A percentile compares a stretch with the other conserved stretches of the same genome.
phyloP scores from a whole-genome alignment of 2,888 invertebrate species.

The Drosophila mimetica region DNA sequence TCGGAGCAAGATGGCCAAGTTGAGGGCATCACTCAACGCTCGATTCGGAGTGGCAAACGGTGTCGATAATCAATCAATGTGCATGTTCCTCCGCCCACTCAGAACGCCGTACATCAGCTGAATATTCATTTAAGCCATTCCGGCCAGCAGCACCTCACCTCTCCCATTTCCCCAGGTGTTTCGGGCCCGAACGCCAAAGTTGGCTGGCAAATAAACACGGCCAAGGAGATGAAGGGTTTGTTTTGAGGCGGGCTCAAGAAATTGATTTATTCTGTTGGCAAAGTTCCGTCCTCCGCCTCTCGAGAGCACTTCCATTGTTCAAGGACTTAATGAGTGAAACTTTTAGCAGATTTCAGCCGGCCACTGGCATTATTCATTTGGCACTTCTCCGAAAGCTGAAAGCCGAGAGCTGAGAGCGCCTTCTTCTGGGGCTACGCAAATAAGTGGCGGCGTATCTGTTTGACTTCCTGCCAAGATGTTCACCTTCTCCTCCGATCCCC shows the following conservation, averaged over 20 bases:
- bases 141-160: constrained; percentile 5
- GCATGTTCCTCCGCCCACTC: constrained; percentile 20
- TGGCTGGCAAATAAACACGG: constrained; percentile 53
- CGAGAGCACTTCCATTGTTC: constrained; percentile 42
- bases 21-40: constrained; percentile 39
- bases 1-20: constrained; percentile 1
- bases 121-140: constrained; percentile 28
- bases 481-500: constrained; percentile 16
- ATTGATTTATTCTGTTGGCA: constrained; percentile 55
- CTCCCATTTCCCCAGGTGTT: constrained; percentile 26
- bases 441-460: constrained; percentile 20
- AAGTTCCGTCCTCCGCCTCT: constrained; percentile 36
- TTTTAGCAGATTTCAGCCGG: constrained; percentile 31
- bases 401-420: background rate
- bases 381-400: constrained; percentile 6
- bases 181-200: constrained; percentile 38
- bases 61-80: constrained; percentile 73
- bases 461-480: constrained; percentile 35
- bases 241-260: constrained; percentile 31
- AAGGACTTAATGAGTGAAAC: constrained; percentile 46
- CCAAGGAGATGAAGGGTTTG: constrained; percentile 29
- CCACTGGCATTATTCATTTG: constrained; percentile 39
- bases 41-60: constrained; percentile 62
- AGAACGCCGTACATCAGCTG: constrained; percentile 15
- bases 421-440: constrained; percentile 10